Base-by-base conservation (phyloP, 2,113 vertebrate species). In the Psittacula cyanocephala region DNA sequence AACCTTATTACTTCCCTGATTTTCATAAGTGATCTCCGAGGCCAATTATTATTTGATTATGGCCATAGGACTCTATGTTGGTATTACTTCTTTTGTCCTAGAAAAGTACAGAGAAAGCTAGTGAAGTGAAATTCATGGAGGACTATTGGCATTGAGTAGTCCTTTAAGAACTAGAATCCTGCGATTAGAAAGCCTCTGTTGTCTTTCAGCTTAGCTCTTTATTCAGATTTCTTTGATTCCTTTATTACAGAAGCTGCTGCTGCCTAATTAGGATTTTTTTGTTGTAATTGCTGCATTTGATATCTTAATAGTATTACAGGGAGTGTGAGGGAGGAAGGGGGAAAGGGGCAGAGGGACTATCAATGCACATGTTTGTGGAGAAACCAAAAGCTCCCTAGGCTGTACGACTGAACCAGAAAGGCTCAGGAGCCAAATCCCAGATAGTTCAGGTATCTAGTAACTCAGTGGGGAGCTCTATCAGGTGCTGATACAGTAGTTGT, bases 1-100 rank as follows among this genome's bases (percentile, higher is more conserved):
- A 97, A 97, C 92, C 97, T 95, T 98, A 98, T 98, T 97, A 98
- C 97, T 98, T 98, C 93, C 96, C 96, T 95, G 97, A 98, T 98
- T 97, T 96, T 97, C 90, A 47, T 97, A 97, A 98, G 97, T 98
- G 97, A 97, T 97, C 97, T 98, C 95, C 4, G 72, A 98, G 98
- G 96, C 97, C 98, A 98, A 97, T 98, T 98, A 98, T 93, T 91
- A 96, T 95, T 96, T 95, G 97, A 96, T 97, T 98, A 98, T 97
- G 97, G 97, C 96, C 94, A 95, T 92, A 97, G 96, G 97, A 96
- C 95, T 96, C 93, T 70, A 85, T 65, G 91, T 95, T 95, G 90
- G 63, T 86, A 68, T 89, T 78, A 95, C 81, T 76, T 57, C 87
- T 94, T 97, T 95, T 86, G 94, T 96, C 94, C 96, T 92, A 86